Conservation (phyloP, 2,797 vertebrate species). For the Hapalemur alaotrensis region DNA sequence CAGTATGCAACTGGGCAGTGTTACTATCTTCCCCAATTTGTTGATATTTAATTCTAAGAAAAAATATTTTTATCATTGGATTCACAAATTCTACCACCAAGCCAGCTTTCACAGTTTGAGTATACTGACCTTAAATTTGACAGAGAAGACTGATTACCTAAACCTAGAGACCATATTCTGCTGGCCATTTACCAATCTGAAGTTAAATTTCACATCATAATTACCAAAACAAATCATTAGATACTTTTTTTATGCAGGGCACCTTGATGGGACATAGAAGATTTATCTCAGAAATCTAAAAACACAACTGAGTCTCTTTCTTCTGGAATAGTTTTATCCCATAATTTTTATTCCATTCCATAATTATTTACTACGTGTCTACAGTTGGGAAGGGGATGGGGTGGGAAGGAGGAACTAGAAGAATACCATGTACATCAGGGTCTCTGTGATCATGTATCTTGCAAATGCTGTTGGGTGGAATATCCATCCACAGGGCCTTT, state of each 20-base stretch:
- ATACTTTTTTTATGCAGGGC: background rate
- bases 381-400: background rate
- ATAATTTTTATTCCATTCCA: background rate
- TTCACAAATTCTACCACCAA: constrained; percentile 33
- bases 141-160: background rate
- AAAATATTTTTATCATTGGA: background rate
- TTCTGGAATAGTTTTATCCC: background rate
- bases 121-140: constrained; percentile 15
- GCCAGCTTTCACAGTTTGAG: background rate
- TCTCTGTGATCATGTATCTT: background rate
- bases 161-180: constrained; percentile 22
- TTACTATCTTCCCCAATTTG: background rate
- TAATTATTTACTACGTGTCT: background rate
- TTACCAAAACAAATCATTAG: background rate
- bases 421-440: background rate
- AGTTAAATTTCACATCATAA: constrained; percentile 13
- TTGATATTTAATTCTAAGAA: background rate
- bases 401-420: background rate
- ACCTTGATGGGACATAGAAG: background rate
- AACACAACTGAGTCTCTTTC: background rate
- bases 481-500: background rate
- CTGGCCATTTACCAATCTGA: background rate
- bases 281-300: background rate
- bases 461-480: background rate
- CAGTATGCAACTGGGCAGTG: background rate